These are phyloP conservation scores for Coryphaenoides rupestris DNA, from an alignment of 2,113 vertebrate genomes.

Conservation along the genomic window DNA sequence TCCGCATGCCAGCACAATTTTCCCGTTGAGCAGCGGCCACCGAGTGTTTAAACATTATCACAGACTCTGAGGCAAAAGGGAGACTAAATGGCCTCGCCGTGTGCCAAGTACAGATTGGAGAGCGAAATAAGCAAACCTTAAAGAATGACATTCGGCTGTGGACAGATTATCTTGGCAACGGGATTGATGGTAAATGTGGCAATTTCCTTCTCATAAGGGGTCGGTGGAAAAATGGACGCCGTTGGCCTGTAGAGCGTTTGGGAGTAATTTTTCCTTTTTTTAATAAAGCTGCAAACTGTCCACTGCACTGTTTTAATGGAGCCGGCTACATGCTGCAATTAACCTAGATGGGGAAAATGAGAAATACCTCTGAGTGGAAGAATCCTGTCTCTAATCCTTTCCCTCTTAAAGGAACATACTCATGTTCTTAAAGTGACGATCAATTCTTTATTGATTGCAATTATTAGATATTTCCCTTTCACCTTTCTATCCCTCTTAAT, in stretches of 20 bases:
- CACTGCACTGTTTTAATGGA: slow-evolving; percentile 23
- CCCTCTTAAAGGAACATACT: slow-evolving; percentile 26
- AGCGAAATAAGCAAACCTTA: slow-evolving; percentile 15
- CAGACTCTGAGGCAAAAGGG: too few relatives aligned
- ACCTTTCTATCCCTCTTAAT: too few relatives aligned
- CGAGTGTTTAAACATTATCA: too few relatives aligned
- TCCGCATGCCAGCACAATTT: slow-evolving; percentile 22
- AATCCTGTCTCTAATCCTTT: slow-evolving; percentile 18
- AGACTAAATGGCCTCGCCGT: too few relatives aligned
- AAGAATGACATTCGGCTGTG: slow-evolving; percentile 2
- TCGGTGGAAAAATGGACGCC: slow-evolving; percentile 35
- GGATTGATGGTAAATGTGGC: slow-evolving; percentile 41
- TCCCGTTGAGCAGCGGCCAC: background rate
- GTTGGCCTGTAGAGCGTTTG: slow-evolving; percentile 27
- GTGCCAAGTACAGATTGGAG: slow-evolving; percentile 21
- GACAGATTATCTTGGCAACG: slow-evolving; percentile 37
- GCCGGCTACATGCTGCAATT: slow-evolving; percentile 35
- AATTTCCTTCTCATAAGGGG: slow-evolving; percentile 34
- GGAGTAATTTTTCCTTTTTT: slow-evolving; percentile 18
- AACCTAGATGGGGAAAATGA: slow-evolving; percentile 27
- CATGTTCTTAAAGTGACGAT: too few relatives aligned
- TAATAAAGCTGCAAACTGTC: slow-evolving; percentile 10
- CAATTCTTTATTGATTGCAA: too few relatives aligned
- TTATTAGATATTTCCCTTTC: too few relatives aligned
- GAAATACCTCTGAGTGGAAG: too few relatives aligned